A percentile compares a stretch with the other conserved stretches of the same genome.
phyloP scores from a whole-genome alignment of 1,140 invertebrate species.

The Ceratosolen solmsi region DNA sequence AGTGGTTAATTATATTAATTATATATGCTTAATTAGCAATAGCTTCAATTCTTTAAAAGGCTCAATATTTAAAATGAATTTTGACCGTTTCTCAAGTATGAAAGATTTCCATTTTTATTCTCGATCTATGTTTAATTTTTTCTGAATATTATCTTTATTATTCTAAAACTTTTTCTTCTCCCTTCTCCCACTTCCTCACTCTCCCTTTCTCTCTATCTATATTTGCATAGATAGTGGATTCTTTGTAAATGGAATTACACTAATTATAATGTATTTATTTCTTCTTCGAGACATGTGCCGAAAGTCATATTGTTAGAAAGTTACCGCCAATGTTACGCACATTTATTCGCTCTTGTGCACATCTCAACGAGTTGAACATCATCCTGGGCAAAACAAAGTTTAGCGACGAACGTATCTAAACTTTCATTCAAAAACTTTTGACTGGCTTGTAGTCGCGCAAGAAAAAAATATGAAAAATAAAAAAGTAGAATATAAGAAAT shows the following conservation, averaged over 20 bases:
- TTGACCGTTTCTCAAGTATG: too few species aligned
- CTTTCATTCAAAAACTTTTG: constrained; percentile 72
- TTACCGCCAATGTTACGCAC: constrained; percentile 11
- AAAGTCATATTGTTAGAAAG: constrained; percentile 62
- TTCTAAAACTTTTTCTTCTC: not conserved
- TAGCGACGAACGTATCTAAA: constrained; percentile 66
- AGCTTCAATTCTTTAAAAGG: too few species aligned
- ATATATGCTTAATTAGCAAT: too few species aligned
- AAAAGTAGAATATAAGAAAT: not conserved
- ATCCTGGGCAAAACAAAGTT: constrained; percentile 63
- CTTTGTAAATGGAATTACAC: not conserved
- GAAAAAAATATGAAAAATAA: not conserved
- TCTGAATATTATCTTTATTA: too few species aligned
- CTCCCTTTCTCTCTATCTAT: not conserved
- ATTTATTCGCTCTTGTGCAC: constrained; percentile 35
- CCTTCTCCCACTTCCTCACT: not conserved
- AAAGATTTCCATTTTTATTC: too few species aligned
- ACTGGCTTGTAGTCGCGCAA: constrained; percentile 50
- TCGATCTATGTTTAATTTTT: too few species aligned
- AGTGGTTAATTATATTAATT: too few species aligned
- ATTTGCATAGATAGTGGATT: not conserved
- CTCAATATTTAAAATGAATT: too few species aligned
- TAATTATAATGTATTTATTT: constrained; percentile 45
- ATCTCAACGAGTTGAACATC: constrained; percentile 28
- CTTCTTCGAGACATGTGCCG: constrained; percentile 62